Percentiles rank a stretch among this genome's conserved stretches.
These are phyloP conservation scores for Galaxea fascicularis DNA, from an alignment of 92 coral and sea anemone species.

Conservation along the genomic window DNA sequence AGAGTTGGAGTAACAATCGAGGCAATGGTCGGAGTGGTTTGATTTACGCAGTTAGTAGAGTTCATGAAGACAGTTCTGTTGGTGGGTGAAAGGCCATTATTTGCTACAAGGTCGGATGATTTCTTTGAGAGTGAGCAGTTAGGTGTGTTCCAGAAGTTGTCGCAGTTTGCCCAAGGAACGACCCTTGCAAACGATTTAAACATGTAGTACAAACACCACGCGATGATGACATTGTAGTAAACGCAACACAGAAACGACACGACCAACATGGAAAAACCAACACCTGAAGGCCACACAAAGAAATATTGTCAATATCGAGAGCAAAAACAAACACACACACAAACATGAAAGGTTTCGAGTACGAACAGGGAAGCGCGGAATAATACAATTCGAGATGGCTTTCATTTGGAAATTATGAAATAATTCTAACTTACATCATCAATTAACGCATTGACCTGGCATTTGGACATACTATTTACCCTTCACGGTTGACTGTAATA, in stretches of 20 bases:
- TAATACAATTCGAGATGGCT: no score
- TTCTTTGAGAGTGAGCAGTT: constrained; percentile 67
- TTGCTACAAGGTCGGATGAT: not conserved
- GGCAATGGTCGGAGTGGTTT: not conserved
- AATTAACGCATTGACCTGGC: no score
- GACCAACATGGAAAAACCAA: constrained; percentile 98
- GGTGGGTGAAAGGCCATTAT: not conserved
- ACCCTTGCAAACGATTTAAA: constrained; percentile 90
- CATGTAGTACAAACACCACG: constrained; percentile 97
- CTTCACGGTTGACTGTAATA: no score
- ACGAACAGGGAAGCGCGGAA: no score
- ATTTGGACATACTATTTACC: no score
- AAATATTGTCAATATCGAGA: not conserved
- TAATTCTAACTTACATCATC: no score
- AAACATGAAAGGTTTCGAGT: not conserved
- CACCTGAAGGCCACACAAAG: constrained; percentile 58
- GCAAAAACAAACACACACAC: not conserved
- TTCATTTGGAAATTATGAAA: no score
- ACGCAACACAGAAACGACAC: constrained; percentile 93
- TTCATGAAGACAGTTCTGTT: constrained; percentile 15
- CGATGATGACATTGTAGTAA: constrained; percentile 97
- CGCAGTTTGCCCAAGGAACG: constrained; percentile 95
- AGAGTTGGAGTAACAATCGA: not conserved
- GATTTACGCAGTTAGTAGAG: constrained; percentile 13
- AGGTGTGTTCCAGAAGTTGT: constrained; percentile 93